Evolutionary conservation across 2,113 vertebrate species (phyloP), one percentile per base, ranked within the genome.

Genomic region (Solea senegalensis): DNA sequence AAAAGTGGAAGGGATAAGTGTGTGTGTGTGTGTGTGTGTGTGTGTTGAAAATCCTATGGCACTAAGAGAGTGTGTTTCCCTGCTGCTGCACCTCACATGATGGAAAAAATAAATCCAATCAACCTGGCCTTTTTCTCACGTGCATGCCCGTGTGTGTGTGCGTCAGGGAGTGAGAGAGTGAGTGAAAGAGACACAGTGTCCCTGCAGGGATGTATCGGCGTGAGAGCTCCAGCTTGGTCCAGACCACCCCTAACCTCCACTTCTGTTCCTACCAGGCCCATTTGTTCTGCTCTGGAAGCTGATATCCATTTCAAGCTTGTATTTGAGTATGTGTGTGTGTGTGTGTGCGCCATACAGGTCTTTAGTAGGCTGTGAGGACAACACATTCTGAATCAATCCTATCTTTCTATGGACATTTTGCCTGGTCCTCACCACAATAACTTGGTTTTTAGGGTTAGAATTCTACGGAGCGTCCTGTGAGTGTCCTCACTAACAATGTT

Each of bases 251-350:
- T 76, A 0, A 41, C 65, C 48, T 68, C 56, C 52, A 70, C 76
- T 67, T 80, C 80, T 72, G 66, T 70, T 75, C 65, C 52, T 74
- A 55, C 57, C 1, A 28, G 73, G 65, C 53, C 68, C 77, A 77
- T 85, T 80, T 82, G 76, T 82, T 82, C 76, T 77, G 69, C 80
- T 69, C 54, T 43, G 52, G 51, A 69, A 65, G 69, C 57, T 66
- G 53, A 45, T 52, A 62, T 55, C 69, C 76, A 54, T 74, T 73
- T 66, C 68, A 74, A 44, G 15, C 28, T 46, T 10, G 44, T 13
- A 13, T 48, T 2, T 5, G 56, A 72, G 57, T 64, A 43, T 52
- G 59, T 56, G 54, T 66, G 41, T 26, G 55, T 56, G 52, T 66
- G 16, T 61, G 60, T 60, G 70, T 54, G 45, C 64, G 70, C 21